Conservation (phyloP, 2,888 invertebrate genomes). For the Heliconius hortense region DNA sequence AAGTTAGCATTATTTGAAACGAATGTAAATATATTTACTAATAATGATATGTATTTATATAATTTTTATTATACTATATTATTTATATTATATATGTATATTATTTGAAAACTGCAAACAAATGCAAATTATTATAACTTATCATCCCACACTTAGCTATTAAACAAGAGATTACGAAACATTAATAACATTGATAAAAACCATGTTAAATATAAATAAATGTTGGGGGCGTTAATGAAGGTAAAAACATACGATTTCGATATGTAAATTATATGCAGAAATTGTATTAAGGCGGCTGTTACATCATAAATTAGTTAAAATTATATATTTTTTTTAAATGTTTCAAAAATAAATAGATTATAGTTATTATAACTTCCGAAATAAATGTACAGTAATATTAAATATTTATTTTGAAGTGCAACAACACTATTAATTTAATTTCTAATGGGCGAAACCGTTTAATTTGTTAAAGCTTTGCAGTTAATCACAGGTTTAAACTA, state of each 20-base stretch:
- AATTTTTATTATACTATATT: too few relatives aligned
- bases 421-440: conserved; percentile 62
- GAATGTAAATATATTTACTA: neutral
- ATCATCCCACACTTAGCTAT: conserved; percentile 34
- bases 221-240: conserved; percentile 37
- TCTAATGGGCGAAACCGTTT: conserved; percentile 77
- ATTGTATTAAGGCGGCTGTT: conserved; percentile 2
- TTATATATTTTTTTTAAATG: neutral
- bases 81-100: neutral
- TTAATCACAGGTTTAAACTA: conserved; percentile 70
- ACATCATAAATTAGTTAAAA: neutral
- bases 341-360: too few relatives aligned
- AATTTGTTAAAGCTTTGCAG: conserved; percentile 70
- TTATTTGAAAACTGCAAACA: neutral
- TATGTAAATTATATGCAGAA: conserved; percentile 14
- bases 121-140: conserved; percentile 33
- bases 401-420: conserved; percentile 4
- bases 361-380: neutral
- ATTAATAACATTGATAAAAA: conserved; percentile 34
- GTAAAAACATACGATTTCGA: conserved; percentile 20
- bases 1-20: neutral
- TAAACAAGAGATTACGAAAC: conserved; percentile 37
- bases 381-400: neutral
- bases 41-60: neutral
- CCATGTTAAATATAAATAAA: conserved; percentile 36